phyloP scores from a whole-genome alignment of 2,797 vertebrate species.

The Peromyscus melanophrys region DNA sequence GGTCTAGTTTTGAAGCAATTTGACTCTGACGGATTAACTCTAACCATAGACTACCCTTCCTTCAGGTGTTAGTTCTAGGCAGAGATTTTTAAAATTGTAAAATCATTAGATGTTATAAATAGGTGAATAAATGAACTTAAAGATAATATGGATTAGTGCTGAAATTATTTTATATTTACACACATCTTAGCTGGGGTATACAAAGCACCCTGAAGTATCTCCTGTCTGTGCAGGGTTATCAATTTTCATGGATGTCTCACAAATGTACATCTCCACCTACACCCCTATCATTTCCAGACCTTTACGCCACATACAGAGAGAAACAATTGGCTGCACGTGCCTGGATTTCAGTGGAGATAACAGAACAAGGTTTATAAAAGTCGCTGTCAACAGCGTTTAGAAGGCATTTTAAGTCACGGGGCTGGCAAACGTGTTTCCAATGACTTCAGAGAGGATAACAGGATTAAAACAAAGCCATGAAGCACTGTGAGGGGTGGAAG shows the following conservation, averaged over 20 bases:
- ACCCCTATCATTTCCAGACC: background rate
- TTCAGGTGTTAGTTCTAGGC: background rate
- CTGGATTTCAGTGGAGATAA: conserved; percentile 7
- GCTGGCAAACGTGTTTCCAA: background rate
- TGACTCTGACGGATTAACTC: background rate
- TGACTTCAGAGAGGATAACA: background rate
- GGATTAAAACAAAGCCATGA: background rate
- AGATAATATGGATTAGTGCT: background rate
- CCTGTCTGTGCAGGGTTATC: background rate
- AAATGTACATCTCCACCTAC: background rate
- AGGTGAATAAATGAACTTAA: background rate
- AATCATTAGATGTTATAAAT: conserved; percentile 32
- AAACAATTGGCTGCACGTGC: background rate
- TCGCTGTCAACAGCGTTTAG: background rate
- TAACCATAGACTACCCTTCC: background rate
- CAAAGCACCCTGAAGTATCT: background rate
- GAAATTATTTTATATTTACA: background rate
- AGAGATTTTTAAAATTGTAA: background rate
- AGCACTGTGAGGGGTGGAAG: background rate
- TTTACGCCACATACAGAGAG: background rate
- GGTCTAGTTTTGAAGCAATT: background rate
- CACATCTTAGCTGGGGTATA: background rate
- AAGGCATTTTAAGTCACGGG: background rate
- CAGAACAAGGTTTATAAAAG: background rate
- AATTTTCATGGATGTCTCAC: background rate